Base-by-base conservation (phyloP, 64 coral and sea anemone genomes). In the Anthopleura sola region DNA sequence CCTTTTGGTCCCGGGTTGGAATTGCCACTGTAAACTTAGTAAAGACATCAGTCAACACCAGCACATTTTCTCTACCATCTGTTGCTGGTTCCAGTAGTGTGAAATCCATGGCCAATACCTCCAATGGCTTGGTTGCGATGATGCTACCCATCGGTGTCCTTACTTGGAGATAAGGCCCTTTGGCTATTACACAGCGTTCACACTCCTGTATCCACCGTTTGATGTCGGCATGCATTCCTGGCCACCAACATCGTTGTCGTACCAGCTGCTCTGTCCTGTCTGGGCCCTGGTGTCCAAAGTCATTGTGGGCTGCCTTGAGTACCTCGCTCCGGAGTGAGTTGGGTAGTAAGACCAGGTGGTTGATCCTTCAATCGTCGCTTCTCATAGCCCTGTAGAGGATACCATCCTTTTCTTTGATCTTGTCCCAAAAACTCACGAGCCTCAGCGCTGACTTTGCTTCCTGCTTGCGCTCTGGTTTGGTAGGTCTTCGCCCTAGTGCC, bases 211-310 rank as follows among this genome's bases (percentile, higher is more conserved):
- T 37, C 31, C 80, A 84, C 60, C 50, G 40, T 2, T 87, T 87
- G 0, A 94, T 40, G 36, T 94, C 60, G 14, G 28, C 44, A 13
- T 82, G 37, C 87, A 88, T 80, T 5, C 87, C 87, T 32, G 78
- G 85, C 85, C 85, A 87, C 71, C 74, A 87, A 14, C 71, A 82
- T 2, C 44, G 37, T 29, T 18, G 6, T 37, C 57, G 36, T 21
- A 88, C 11, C 8, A 88, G 39, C 71, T 83, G 78, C 33, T 83
- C 60, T 6, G 80, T 89, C 19, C 86, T 60, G 16, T 93, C 86
- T 68, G 34, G 38, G 14, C 92, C 92, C 34, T 90, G 92, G 34
- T 94, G 92, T 0, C 87, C 78, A 83, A 49, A 83, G 24, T 89
- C 17, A n/a, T 81, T 31, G 36, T 93, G 91, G 11, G 75, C 75